Evolutionary conservation across 2,113 vertebrate species (phyloP).

Genomic region (Siniperca knerii): DNA sequence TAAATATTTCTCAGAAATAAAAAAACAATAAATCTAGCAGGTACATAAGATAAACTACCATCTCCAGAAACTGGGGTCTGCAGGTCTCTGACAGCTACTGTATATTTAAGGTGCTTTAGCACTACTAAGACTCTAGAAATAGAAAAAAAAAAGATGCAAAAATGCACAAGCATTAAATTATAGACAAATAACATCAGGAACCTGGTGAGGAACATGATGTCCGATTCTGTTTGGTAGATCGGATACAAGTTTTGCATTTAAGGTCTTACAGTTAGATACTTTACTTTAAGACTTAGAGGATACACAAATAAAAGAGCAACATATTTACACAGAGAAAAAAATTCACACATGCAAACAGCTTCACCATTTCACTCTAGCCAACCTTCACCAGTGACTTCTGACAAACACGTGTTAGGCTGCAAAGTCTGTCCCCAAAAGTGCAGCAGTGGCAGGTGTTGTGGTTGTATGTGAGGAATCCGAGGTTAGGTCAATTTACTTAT

Average conservation of each 20-base stretch:
- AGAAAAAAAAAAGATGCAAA: no score
- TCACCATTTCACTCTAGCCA: not conserved
- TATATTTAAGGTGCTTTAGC: not conserved
- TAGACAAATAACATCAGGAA: not conserved
- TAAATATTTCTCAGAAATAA: not conserved
- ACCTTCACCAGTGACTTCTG: conserved; percentile 37
- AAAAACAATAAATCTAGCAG: not conserved
- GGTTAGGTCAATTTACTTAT: conserved; percentile 47
- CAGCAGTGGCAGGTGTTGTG: conserved; percentile 61
- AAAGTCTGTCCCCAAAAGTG: conserved; percentile 19
- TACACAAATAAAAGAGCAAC: not conserved
- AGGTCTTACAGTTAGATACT: not conserved
- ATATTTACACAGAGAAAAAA: not conserved
- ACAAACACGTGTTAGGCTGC: conserved; percentile 23
- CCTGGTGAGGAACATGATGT: not conserved
- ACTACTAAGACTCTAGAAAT: not conserved
- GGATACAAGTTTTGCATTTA: not conserved
- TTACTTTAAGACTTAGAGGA: not conserved
- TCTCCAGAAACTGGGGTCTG: not conserved
- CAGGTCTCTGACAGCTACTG: not conserved
- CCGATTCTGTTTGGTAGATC: not conserved
- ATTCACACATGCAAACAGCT: conserved; percentile 10
- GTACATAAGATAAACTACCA: not conserved
- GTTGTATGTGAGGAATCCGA: conserved; percentile 43
- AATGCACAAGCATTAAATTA: not conserved